Evolutionary conservation across 2,797 vertebrate genomes (phyloP), one percentile per base, ranked within the genome.

Genomic region (Leptoclinus maculatus): DNA sequence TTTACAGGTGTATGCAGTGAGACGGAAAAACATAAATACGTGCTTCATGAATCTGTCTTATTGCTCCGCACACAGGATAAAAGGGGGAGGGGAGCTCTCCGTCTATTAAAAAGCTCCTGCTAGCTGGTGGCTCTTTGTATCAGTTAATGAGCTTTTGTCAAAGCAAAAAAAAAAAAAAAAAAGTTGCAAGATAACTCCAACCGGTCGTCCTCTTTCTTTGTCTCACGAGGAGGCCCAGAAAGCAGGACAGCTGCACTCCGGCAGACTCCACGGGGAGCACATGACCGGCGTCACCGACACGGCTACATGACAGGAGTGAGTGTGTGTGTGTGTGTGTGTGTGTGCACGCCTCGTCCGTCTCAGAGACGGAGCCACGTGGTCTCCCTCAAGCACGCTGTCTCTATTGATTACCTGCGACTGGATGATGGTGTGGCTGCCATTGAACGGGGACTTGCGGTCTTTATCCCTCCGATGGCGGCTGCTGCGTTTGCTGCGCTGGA

Each of bases 401-500:
- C n/a, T 23, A 29, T 29, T 53, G 63, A 25, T 94, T 92, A 99
- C 98, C 97, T 99, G 98, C 80, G 96, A 95, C 88, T 97, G 97
- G 93, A 98, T 98, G 95, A 99, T 97, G 79, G 97, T 93, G 79
- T 99, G 98, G 95, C 97, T 99, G 91, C 98, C 98, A 87, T 99
- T 99, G 92, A 99, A 99, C 3, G 98, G 98, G 49, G 98, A 99
- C 90, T 99, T 98, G 80, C 98, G 96, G 47, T 99, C 98, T 91
- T 99, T 99, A 62, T 99, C 97, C 9, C 98, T 95, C 79, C 98
- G 97, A 88, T 99, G 97, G 57, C 98, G 96, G 83, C 98, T 99
- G 94, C 98, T 99, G 72, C 99, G 97, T 86, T 99, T 99, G 95
- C 98, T 99, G 87, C 98, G 97, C 92, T 99, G 98, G 57, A 99